Evolutionary conservation across 2,888 invertebrate genomes (phyloP).

Genomic region (Artemia sp.): DNA sequence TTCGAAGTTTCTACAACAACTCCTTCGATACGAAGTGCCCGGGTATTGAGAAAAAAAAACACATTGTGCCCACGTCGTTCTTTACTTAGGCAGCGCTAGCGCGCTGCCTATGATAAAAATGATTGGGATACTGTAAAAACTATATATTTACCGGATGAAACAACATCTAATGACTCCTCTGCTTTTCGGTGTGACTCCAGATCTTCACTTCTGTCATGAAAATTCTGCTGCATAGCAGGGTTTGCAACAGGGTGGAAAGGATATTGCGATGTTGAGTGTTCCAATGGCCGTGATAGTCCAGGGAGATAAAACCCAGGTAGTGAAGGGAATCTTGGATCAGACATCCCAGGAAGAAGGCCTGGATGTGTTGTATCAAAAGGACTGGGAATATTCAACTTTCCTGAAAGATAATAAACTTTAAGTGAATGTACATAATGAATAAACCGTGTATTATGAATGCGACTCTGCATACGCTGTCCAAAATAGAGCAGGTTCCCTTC

Average conservation of each 20-base stretch:
- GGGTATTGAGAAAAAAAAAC: too few species aligned
- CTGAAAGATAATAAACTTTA: not conserved
- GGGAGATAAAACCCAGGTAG: slow-evolving; percentile 8
- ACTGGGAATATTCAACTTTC: slow-evolving; percentile 4
- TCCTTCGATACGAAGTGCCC: too few species aligned
- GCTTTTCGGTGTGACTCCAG: slow-evolving; percentile 2
- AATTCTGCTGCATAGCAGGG: not conserved
- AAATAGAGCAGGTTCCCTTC: too few species aligned
- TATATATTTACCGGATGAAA: not conserved
- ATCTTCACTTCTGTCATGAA: not conserved
- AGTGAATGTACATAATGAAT: too few species aligned
- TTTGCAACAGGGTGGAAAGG: not conserved
- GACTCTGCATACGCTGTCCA: too few species aligned
- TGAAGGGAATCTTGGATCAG: slow-evolving; percentile 4
- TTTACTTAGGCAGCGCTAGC: too few species aligned
- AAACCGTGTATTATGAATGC: too few species aligned
- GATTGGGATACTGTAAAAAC: too few species aligned
- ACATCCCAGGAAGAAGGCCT: slow-evolving; percentile 11
- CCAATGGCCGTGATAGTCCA: not conserved
- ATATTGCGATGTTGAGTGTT: not conserved
- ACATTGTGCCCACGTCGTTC: too few species aligned
- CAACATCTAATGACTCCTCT: slow-evolving; percentile 3
- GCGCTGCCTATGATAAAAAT: too few species aligned
- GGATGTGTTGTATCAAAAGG: slow-evolving; percentile 1
- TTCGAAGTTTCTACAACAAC: too few species aligned